Evolutionary conservation across 2,888 invertebrate genomes (phyloP), one percentile per base, ranked within the genome.

Genomic region (Cantharis rufa): DNA sequence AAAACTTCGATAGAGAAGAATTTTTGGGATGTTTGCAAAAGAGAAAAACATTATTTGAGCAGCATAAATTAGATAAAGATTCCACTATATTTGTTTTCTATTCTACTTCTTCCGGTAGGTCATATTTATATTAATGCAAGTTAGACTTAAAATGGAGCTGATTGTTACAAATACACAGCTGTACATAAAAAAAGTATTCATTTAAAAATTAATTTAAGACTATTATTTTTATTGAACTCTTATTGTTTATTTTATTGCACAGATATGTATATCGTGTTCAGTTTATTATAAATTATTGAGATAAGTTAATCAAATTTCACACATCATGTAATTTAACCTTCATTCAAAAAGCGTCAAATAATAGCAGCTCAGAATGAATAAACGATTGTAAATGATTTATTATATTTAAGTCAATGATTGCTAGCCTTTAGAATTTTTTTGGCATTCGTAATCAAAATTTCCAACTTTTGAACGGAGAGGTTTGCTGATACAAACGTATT

Each of bases 91-190:
- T 74, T 21, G 66, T 77, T 15, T 72, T 69, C 15, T 74, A 69
- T 62, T 61, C 74, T 10, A 69, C 71, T 1, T 62, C 63, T 15
- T 27, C 71, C 15, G 77, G 74, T 77, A 69, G 10, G 15, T 69
- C 24, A 16, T 2, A n/a, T 5, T 13, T 64, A 27, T 18, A 15
- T 16, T 11, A n/a, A n/a, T n/a, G n/a, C n/a, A n/a, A n/a, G n/a
- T n/a, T n/a, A n/a, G n/a, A n/a, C n/a, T n/a, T n/a, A 16, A 21
- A 21, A 21, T 21, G 21, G 4, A 0, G 21, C 21, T 21, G 21
- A 21, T 21, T 21, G 3, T 21, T 21, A 21, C 21, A 21, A 21
- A 21, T 21, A 3, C 3, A 3, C 21, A 21, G 21, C 21, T 3
- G 3, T 21, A 21, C 21, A 3, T 21, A 21, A 21, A 21, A 21